Conservation (phyloP, 1,140 invertebrate genomes). For the Octopus sinensis region DNA sequence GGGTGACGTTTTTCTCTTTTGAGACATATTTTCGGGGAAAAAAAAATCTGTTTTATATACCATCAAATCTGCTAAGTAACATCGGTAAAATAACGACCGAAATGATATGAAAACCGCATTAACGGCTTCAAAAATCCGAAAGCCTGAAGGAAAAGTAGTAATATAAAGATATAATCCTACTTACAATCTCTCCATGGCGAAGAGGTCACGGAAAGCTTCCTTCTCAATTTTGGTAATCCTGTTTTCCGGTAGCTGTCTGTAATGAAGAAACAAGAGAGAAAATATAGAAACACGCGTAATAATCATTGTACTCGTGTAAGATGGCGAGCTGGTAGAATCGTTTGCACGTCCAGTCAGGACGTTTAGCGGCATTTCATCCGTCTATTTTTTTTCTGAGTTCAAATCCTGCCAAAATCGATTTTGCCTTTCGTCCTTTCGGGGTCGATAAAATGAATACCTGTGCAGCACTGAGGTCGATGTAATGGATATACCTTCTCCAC, state of each 20-base stretch:
- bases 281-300: neutral
- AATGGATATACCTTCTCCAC: too few species aligned
- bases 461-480: too few species aligned
- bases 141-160: too few species aligned
- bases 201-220: neutral
- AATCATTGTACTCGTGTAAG: too few species aligned
- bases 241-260: neutral
- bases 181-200: constrained; percentile 6
- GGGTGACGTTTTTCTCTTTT: neutral
- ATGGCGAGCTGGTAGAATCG: too few species aligned
- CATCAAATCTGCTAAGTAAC: neutral
- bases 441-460: too few species aligned
- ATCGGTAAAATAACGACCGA: neutral
- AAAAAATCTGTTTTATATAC: neutral
- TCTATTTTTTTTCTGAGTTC: too few species aligned
- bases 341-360: too few species aligned
- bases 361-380: too few species aligned
- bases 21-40: neutral
- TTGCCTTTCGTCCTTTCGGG: too few species aligned
- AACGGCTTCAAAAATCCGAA: too few species aligned
- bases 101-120: neutral
- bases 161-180: neutral
- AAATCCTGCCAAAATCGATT: too few species aligned
- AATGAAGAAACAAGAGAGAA: neutral
- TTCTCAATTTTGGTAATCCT: constrained; percentile 8